Conservation (phyloP, 2,797 vertebrate species). For the Synanceia verrucosa region DNA sequence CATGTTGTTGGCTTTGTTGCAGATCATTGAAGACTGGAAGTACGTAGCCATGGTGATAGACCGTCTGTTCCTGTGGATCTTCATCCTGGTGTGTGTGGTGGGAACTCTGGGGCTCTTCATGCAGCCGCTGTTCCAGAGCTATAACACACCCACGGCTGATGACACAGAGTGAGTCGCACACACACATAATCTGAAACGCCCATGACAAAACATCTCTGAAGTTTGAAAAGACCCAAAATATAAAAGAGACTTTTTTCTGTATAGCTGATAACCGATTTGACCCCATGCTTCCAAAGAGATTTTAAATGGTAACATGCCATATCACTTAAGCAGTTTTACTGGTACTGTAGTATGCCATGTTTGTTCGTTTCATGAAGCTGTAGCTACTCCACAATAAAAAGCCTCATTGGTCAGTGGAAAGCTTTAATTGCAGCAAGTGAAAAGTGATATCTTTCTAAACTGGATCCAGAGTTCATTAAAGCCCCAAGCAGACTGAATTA, state of each 20-base stretch:
- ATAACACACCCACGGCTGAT: constrained; percentile 78
- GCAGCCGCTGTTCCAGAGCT: constrained; percentile 86
- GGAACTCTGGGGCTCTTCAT: constrained; percentile 87
- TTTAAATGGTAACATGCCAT: not conserved
- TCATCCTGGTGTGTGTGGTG: constrained; percentile 85
- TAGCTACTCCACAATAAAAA: not conserved
- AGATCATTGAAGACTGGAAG: constrained; percentile 89
- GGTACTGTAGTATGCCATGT: too few species aligned
- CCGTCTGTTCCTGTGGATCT: constrained; percentile 87
- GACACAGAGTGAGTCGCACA: constrained; percentile 71
- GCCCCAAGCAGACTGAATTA: not conserved
- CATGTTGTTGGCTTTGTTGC: constrained; percentile 36
- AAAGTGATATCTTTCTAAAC: not conserved
- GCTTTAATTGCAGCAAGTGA: too few species aligned
- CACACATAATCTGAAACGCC: not conserved
- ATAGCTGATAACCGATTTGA: not conserved
- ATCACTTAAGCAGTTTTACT: not conserved
- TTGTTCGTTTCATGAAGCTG: too few species aligned
- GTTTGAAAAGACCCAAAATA: not conserved
- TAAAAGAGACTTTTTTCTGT: not conserved
- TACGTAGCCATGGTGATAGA: constrained; percentile 89
- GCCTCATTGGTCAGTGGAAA: too few species aligned
- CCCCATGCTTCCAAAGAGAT: not conserved
- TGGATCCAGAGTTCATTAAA: not conserved
- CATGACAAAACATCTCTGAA: not conserved